Evolutionary conservation across 2,113 vertebrate genomes (phyloP), one percentile per base, ranked within the genome.

Genomic region (Syngnathoides biaculeatus): DNA sequence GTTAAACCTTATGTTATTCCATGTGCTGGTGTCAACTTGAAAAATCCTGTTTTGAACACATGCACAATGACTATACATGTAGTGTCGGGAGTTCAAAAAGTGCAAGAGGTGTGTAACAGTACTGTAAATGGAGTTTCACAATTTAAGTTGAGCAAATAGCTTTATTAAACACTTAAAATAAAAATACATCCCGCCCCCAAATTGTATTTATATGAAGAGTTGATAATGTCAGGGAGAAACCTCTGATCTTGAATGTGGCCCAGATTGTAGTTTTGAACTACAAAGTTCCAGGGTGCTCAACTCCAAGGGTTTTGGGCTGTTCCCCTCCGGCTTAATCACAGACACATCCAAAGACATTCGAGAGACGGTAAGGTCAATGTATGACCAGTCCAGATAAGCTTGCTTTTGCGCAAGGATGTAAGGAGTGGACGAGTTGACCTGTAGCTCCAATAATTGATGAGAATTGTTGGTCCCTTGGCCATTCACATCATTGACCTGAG

Each of bases 261-360:
- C 58, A 26, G 77, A 68, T 1, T 71, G 76, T 14, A 55, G 64
- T 52, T 77, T 88, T 5, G 91, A 89, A 77, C 90, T 92, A 80
- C 65, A 82, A 0, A 73, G 70, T 43, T 92, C 89, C 27, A 79
- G 35, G n/a, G 67, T 24, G n/a, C 72, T 87, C 17, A 57, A 72
- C 39, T 90, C 87, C 47, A 8, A 14, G 10, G 64, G 35, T 6
- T 78, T 83, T 0, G 91, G 89, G 42, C 87, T 90, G 47, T 81
- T 86, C n/a, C 50, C 59, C 1, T 79, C 79, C 0, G 80, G 56
- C 47, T 80, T 87, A 12, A 93, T 91, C 45, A 80, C 10, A 0
- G 92, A 93, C 27, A 92, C 66, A 8, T 92, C 91, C 91, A 88
- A 92, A 1, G 74, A 83, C 10, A 87, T 80, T 4, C 87, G 87